Base-by-base conservation (phyloP, 1,140 invertebrate species). In the Venturia canescens region DNA sequence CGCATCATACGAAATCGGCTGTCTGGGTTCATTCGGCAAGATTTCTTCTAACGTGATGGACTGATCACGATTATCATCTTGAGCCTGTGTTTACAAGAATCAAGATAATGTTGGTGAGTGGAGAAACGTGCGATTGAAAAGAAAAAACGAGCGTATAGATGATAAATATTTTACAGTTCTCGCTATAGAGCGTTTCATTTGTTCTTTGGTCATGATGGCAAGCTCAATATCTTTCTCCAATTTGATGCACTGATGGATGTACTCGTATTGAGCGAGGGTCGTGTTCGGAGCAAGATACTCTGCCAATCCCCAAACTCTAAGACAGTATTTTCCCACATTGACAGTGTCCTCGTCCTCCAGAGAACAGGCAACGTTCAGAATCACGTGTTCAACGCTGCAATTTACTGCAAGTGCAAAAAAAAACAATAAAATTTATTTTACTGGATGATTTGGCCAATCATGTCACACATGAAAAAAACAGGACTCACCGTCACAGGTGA, bases 161-260 rank as follows among this genome's bases (percentile, higher is more conserved):
- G 67, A 75, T 67, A 60, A 72, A 83, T 31, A 77, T 93, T 93
- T 93, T 92, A 96, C 95, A 11, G 95, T 96, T 91, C 96, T 91
- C 1, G 94, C 93, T 81, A 96, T 94, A 1, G 94, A 94, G 84
- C 93, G 90, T 81, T 93, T 92, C 72, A 96, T 92, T 80, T 94
- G 93, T 44, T 87, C 92, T 77, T 95, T 94, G 9, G 95, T 94
- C 82, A 95, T 93, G 66, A 97, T 92, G 66, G 95, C 95, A 80
- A 99, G 92, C 77, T 95, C 93, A 0, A 99, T 96, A 92, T 99
- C 98, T 89, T 96, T 94, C 89, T 99, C 98, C 85, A 98, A 91
- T 89, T 99, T 98, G 57, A 99, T 96, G 91, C 98, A 99, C 84
- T 97, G 95, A 88, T 98, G 97, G 79, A 98, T 95, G 91, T 98